phyloP scores from a whole-genome alignment of 1,140 invertebrate genomes.

The Reticulitermes speratus region DNA sequence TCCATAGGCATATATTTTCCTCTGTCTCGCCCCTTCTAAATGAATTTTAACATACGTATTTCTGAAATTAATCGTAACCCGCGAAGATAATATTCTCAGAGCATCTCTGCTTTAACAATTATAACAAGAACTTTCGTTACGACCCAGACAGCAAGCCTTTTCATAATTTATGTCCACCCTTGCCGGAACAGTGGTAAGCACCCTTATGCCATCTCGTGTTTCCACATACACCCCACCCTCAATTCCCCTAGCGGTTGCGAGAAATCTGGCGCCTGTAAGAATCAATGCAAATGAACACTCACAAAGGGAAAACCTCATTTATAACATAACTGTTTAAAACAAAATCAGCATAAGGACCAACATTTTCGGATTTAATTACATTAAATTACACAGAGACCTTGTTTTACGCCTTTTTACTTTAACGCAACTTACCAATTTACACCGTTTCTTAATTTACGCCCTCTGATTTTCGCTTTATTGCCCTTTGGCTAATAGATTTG shows the following conservation, averaged over 20 bases:
- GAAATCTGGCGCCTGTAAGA: constrained; percentile 4
- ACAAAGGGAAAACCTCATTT: neutral
- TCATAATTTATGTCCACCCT: neutral
- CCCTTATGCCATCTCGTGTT: neutral
- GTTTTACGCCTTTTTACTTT: too few species aligned
- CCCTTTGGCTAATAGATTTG: too few species aligned
- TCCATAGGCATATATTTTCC: too few species aligned
- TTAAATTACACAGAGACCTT: too few species aligned
- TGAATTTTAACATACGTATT: neutral
- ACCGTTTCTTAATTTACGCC: too few species aligned
- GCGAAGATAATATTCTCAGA: neutral
- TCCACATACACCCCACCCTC: neutral
- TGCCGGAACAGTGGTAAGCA: neutral
- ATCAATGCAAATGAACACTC: constrained; percentile 11
- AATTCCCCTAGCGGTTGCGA: neutral
- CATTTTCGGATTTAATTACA: too few species aligned
- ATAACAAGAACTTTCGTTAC: neutral
- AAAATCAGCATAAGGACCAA: too few species aligned
- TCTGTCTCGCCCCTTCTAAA: neutral
- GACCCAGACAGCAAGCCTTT: neutral
- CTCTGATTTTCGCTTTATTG: too few species aligned
- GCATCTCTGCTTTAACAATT: neutral
- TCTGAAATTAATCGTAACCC: neutral
- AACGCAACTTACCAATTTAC: too few species aligned
- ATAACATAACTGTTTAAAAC: too few species aligned